Conservation (phyloP, 2,113 vertebrate genomes). For the Apistogramma diplotaenia region DNA sequence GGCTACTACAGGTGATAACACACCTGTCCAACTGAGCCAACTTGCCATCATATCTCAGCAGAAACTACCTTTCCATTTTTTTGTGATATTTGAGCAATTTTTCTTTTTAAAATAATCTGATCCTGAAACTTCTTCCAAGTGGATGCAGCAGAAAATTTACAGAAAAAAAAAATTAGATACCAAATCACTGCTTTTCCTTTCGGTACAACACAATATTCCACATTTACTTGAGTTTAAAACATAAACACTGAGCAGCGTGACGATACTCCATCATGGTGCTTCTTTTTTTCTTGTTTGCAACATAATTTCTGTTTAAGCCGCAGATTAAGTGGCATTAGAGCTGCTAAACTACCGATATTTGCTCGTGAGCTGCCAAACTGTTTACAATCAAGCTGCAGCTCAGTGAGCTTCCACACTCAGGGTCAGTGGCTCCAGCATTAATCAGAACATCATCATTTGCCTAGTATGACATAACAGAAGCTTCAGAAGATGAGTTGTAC, state of each 20-base stretch:
- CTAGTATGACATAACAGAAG: constrained; percentile 21
- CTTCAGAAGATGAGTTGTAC: background rate
- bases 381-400: background rate
- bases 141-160: background rate
- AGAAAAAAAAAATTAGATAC: background rate
- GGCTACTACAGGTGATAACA: background rate
- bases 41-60: background rate
- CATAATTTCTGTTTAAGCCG: background rate
- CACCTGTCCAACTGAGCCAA: background rate
- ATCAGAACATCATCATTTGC: background rate
- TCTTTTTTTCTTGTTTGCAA: background rate
- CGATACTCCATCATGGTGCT: background rate
- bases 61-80: background rate
- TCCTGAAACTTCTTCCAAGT: background rate
- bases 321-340: background rate
- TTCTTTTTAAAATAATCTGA: background rate
- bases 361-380: background rate
- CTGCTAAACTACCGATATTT: background rate
- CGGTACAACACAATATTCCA: background rate
- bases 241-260: background rate
- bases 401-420: background rate
- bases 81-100: background rate
- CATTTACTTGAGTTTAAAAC: background rate
- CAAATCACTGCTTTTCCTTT: background rate
- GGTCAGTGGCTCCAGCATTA: background rate